Percentiles rank a stretch among this genome's conserved stretches.
phyloP scores from a whole-genome alignment of 2,888 invertebrate genomes.

The Shargacucullia verbasci region DNA sequence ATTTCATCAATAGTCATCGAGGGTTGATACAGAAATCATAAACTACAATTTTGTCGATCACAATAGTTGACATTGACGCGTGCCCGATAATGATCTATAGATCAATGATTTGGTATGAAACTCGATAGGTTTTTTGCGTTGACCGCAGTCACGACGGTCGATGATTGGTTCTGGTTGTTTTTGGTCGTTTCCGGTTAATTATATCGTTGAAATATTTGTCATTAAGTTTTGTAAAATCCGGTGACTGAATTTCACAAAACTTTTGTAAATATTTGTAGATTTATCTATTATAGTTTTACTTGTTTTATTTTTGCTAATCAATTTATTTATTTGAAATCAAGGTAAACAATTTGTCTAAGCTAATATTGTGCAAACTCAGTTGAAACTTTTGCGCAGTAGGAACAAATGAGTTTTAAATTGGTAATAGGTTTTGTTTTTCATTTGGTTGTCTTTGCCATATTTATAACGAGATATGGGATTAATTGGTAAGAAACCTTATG shows the following conservation, averaged over 20 bases:
- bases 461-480: too few species aligned
- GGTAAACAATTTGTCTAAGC: too few species aligned
- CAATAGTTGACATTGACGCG: conserved; percentile 76
- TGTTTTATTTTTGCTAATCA: background rate
- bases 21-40: conserved; percentile 72
- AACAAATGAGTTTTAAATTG: too few species aligned
- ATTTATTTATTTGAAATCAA: background rate
- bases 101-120: conserved; percentile 73
- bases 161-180: conserved; percentile 41
- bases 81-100: conserved; percentile 77
- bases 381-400: too few species aligned
- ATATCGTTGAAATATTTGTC: conserved; percentile 33
- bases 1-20: conserved; percentile 72
- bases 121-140: conserved; percentile 71
- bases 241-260: conserved; percentile 18
- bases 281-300: background rate
- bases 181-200: conserved; percentile 47
- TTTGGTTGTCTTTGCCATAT: too few species aligned
- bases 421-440: too few species aligned
- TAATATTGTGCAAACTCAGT: too few species aligned
- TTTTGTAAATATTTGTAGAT: conserved; percentile 26
- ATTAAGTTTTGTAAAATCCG: conserved; percentile 31
- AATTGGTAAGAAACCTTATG: too few species aligned
- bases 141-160: conserved; percentile 63
- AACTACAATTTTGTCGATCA: conserved; percentile 73